phyloP scores from a whole-genome alignment of 2,113 vertebrate species.

The Seriola rivoliana region DNA sequence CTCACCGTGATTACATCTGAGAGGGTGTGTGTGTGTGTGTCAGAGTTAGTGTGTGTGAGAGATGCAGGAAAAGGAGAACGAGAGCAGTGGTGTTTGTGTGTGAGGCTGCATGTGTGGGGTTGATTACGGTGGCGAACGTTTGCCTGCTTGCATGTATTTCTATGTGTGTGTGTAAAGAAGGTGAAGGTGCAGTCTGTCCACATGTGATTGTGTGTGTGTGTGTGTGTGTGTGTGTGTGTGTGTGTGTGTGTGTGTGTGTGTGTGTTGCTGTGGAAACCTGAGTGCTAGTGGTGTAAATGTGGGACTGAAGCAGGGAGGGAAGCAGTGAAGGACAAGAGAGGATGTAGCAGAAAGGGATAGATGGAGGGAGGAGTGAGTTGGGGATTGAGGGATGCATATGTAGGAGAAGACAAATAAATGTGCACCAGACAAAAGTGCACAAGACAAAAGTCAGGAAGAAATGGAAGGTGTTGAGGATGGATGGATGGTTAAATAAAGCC shows the following conservation, averaged over 20 bases:
- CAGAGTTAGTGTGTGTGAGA: not conserved
- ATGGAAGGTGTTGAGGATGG: slow-evolving; percentile 38
- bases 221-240: slow-evolving; percentile 38
- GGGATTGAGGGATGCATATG: slow-evolving; percentile 24
- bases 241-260: slow-evolving; percentile 38
- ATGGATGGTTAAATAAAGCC: slow-evolving; percentile 56
- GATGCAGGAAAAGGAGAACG: slow-evolving; percentile 4
- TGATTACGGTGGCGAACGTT: slow-evolving; percentile 66
- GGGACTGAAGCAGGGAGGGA: slow-evolving; percentile 30
- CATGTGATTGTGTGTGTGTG: slow-evolving; percentile 21
- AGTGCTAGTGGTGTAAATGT: slow-evolving; percentile 47
- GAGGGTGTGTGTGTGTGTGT: slow-evolving; percentile 40
- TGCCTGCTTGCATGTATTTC: slow-evolving; percentile 38
- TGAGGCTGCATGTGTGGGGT: slow-evolving; percentile 50
- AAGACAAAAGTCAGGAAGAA: slow-evolving; percentile 34
- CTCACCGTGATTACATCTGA: slow-evolving; percentile 80
- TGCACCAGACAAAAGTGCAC: not conserved
- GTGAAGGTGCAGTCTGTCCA: slow-evolving; percentile 38
- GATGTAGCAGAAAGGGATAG: slow-evolving; percentile 38
- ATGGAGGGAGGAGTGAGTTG: slow-evolving; percentile 14
- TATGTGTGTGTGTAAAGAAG: slow-evolving; percentile 39
- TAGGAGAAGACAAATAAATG: slow-evolving; percentile 42
- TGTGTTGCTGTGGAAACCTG: slow-evolving; percentile 58
- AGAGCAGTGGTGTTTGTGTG: slow-evolving; percentile 25
- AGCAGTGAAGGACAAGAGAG: slow-evolving; percentile 50